phyloP scores from a whole-genome alignment of 2,797 vertebrate genomes.

The Miichthys miiuy region DNA sequence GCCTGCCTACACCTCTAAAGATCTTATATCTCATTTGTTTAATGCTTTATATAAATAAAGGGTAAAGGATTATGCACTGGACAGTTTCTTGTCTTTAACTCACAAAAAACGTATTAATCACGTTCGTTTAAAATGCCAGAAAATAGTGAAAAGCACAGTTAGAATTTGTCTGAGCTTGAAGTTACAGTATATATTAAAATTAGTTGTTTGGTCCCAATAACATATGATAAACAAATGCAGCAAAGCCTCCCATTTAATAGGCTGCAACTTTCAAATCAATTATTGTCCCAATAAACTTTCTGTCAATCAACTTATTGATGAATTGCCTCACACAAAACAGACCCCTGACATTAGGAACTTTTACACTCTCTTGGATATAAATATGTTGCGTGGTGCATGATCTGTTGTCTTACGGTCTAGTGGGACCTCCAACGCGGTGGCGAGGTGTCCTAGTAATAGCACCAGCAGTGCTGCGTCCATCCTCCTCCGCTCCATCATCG shows the following conservation, averaged over 20 bases:
- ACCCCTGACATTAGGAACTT: not conserved
- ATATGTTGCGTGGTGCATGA: not conserved
- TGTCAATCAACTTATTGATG: not conserved
- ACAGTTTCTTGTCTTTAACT: too few relatives aligned
- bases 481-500: constrained; percentile 87
- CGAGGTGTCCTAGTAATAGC: constrained; percentile 88
- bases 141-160: not conserved
- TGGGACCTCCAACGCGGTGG: constrained; percentile 92
- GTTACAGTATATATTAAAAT: not conserved
- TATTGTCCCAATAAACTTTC: not conserved
- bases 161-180: too few relatives aligned
- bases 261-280: not conserved
- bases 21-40: not conserved
- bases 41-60: not conserved
- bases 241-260: not conserved
- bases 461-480: constrained; percentile 82
- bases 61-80: not conserved
- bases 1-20: not conserved
- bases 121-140: not conserved
- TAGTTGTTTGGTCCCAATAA: not conserved
- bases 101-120: too few relatives aligned
- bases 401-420: constrained; percentile 92
- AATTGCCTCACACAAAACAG: not conserved
- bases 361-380: not conserved
- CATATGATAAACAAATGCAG: not conserved